phyloP scores from a whole-genome alignment of 1,140 invertebrate species.

The Aphidius ervi region DNA sequence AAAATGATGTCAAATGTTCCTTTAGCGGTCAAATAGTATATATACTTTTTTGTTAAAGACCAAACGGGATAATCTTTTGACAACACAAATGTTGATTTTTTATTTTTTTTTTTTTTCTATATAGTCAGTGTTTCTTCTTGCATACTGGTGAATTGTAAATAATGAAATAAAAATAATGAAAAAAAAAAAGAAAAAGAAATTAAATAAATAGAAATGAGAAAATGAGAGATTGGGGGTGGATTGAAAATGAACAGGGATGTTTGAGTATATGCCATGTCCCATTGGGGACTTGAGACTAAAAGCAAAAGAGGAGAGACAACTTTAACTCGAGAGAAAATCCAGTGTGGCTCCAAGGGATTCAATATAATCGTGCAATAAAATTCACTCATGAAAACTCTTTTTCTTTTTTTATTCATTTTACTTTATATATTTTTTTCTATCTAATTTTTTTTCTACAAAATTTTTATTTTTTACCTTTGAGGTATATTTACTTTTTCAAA shows the following conservation, averaged over 20 bases:
- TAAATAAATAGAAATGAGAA: not conserved
- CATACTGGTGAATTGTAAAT: not conserved
- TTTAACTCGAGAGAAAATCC: slow-evolving; percentile 17
- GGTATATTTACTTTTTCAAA: not conserved
- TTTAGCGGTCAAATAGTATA: slow-evolving; percentile 21
- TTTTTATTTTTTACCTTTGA: slow-evolving; percentile 1
- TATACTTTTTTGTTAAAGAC: slow-evolving; percentile 24
- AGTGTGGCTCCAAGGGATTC: slow-evolving; percentile 40
- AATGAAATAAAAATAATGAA: slow-evolving; percentile 8
- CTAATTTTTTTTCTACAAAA: slow-evolving; percentile 4
- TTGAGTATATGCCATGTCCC: slow-evolving; percentile 37
- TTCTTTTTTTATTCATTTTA: slow-evolving; percentile 16
- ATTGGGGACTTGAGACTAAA: slow-evolving; percentile 23
- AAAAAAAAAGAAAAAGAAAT: not conserved
- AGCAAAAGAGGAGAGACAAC: slow-evolving; percentile 2
- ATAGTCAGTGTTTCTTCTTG: no score
- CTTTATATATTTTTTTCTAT: not conserved
- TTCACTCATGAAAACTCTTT: slow-evolving; percentile 40
- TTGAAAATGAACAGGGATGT: slow-evolving; percentile 29
- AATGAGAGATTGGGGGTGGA: slow-evolving; percentile 19
- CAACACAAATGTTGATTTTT: slow-evolving; percentile 23
- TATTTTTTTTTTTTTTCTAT: no score
- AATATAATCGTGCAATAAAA: slow-evolving; percentile 52
- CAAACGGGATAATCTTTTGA: slow-evolving; percentile 24
- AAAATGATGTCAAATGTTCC: slow-evolving; percentile 25